Conservation (phyloP, 2,888 invertebrate species). For the Xanthorhoe designata region DNA sequence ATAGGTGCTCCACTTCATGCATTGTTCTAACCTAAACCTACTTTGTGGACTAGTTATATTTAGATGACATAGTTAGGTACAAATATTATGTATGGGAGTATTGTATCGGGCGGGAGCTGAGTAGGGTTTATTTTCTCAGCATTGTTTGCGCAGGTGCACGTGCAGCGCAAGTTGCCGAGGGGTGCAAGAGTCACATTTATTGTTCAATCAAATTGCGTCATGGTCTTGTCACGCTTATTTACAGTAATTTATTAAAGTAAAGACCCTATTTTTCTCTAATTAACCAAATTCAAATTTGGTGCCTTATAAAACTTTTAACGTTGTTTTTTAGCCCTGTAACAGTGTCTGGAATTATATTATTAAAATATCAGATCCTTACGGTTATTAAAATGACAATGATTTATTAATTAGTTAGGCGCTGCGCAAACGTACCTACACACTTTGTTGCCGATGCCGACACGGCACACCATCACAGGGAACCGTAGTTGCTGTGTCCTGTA, state of each 20-base stretch:
- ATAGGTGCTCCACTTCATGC: not conserved
- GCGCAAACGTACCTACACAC: too few species aligned
- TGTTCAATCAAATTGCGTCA: not conserved
- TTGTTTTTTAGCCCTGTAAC: too few species aligned
- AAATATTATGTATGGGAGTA: not conserved
- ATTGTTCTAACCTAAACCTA: not conserved
- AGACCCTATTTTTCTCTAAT: not conserved
- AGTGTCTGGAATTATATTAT: too few species aligned
- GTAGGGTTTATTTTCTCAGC: slow-evolving; percentile 2
- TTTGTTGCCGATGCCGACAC: too few species aligned
- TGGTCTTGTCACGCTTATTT: not conserved
- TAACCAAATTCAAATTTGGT: not conserved
- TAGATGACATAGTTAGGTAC: not conserved
- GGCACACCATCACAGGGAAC: too few species aligned
- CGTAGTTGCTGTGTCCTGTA: too few species aligned
- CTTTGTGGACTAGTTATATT: not conserved
- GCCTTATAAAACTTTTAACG: not conserved
- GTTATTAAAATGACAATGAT: too few species aligned
- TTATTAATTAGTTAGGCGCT: too few species aligned
- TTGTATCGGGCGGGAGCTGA: not conserved
- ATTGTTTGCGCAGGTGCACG: slow-evolving; percentile 27
- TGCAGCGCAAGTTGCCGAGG: slow-evolving; percentile 3
- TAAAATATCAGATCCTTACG: too few species aligned
- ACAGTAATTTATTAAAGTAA: not conserved
- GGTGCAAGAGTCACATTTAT: not conserved